These are phyloP conservation scores for Nothocercus julius DNA, from an alignment of 2,113 vertebrate species.

Conservation along the genomic window DNA sequence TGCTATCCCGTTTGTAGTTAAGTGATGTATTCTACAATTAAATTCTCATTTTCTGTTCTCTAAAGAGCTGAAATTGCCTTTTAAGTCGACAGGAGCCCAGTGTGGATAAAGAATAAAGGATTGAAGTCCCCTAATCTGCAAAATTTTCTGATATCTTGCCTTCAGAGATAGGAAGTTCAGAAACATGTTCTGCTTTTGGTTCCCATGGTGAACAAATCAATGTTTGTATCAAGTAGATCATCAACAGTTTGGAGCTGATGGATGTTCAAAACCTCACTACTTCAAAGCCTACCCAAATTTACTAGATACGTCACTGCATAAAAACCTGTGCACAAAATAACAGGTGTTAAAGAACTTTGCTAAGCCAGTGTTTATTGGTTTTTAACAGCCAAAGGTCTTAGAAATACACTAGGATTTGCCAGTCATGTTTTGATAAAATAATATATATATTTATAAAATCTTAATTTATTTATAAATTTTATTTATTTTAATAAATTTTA, in stretches of 20 bases:
- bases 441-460: no score
- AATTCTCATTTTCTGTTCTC: neutral
- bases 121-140: neutral
- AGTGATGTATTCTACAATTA: neutral
- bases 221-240: conserved; percentile 36
- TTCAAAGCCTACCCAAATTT: conserved; percentile 38
- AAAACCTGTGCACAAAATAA: conserved; percentile 8
- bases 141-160: neutral
- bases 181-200: neutral
- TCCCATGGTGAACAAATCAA: conserved; percentile 23
- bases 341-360: neutral
- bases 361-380: neutral
- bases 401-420: neutral
- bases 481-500: neutral
- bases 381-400: neutral
- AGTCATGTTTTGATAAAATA: neutral
- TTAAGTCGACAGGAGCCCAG: neutral
- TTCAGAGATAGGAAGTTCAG: conserved; percentile 13
- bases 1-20: neutral
- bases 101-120: neutral
- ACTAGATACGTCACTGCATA: neutral
- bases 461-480: no score
- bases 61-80: neutral
- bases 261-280: conserved; percentile 28
- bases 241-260: conserved; percentile 24